Conservation (phyloP, 2,113 vertebrate genomes). For the Mola mola region DNA sequence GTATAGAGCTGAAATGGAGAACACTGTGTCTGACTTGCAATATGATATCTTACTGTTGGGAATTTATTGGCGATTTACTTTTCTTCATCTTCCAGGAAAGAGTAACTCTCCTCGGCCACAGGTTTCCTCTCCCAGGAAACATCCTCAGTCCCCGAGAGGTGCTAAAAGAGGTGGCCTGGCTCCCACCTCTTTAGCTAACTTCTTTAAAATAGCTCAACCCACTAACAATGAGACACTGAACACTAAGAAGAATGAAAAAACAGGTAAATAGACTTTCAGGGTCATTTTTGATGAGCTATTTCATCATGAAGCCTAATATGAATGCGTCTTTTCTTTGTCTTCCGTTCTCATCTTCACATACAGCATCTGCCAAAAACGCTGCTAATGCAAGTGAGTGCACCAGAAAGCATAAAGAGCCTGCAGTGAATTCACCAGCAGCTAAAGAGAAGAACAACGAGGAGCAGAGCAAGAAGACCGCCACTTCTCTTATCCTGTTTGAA, state of each 20-base stretch:
- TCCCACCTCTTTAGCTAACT: conserved; percentile 89
- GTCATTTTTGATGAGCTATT: background rate
- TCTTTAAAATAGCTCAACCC: conserved; percentile 85
- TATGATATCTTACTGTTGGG: background rate
- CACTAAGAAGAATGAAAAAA: conserved; percentile 54
- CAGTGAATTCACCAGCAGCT: conserved; percentile 38
- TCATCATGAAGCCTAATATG: background rate
- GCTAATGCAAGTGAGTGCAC: conserved; percentile 34
- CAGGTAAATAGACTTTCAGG: conserved; percentile 34
- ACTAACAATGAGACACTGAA: conserved; percentile 43
- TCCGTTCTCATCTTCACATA: background rate
- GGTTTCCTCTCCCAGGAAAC: conserved; percentile 89
- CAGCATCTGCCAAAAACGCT: conserved; percentile 61
- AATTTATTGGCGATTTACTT: background rate
- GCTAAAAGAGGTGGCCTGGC: conserved; percentile 81
- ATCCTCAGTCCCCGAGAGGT: conserved; percentile 85
- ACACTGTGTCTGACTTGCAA: no score
- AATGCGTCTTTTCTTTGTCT: background rate
- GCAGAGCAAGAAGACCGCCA: conserved; percentile 87
- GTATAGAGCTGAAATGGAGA: no score
- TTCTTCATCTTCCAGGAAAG: conserved; percentile 81
- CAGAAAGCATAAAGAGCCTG: conserved; percentile 26
- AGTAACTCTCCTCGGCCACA: conserved; percentile 88
- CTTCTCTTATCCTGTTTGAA: conserved; percentile 97
- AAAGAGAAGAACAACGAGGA: conserved; percentile 81